These are phyloP conservation scores for Dipus sagitta DNA, from an alignment of 2,797 vertebrate species.

Conservation along the genomic window DNA sequence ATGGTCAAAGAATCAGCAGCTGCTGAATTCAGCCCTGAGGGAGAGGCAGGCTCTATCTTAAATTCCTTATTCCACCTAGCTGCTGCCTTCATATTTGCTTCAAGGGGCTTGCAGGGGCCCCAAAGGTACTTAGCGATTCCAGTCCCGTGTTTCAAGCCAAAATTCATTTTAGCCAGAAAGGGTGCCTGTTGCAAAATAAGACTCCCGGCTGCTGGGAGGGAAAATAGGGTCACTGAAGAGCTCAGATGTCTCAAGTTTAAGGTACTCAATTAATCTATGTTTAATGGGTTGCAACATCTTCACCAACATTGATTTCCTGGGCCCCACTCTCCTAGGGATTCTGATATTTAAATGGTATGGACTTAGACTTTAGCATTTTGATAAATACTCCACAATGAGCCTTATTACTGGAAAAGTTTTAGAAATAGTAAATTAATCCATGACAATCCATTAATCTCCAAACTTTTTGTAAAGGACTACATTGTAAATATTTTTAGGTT, in stretches of 20 bases:
- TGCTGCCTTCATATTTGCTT: slow-evolving; percentile 71
- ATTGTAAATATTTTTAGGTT: slow-evolving; percentile 60
- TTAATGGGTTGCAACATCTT: slow-evolving; percentile 69
- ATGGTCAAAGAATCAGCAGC: slow-evolving; percentile 61
- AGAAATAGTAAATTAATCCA: slow-evolving; percentile 28
- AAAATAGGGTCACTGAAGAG: slow-evolving; percentile 73
- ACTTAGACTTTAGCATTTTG: slow-evolving; percentile 46
- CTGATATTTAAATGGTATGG: not conserved
- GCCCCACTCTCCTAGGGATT: slow-evolving; percentile 1
- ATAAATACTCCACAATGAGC: slow-evolving; percentile 35
- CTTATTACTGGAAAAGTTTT: slow-evolving; percentile 38
- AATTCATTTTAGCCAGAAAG: slow-evolving; percentile 76
- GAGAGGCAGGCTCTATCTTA: slow-evolving; percentile 53
- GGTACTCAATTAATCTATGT: slow-evolving; percentile 64
- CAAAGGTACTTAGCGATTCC: slow-evolving; percentile 73
- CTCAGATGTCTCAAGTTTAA: slow-evolving; percentile 66
- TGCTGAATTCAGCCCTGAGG: slow-evolving; percentile 61
- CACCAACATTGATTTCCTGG: slow-evolving; percentile 42
- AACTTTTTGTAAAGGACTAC: slow-evolving; percentile 37
- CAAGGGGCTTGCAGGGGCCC: slow-evolving; percentile 64
- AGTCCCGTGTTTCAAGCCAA: slow-evolving; percentile 68
- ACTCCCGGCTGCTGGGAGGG: slow-evolving; percentile 62
- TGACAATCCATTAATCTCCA: slow-evolving; percentile 35
- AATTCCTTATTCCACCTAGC: slow-evolving; percentile 67
- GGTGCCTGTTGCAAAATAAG: slow-evolving; percentile 71